phyloP scores from a whole-genome alignment of 2,113 vertebrate species.

The Scytalopus superciliaris region DNA sequence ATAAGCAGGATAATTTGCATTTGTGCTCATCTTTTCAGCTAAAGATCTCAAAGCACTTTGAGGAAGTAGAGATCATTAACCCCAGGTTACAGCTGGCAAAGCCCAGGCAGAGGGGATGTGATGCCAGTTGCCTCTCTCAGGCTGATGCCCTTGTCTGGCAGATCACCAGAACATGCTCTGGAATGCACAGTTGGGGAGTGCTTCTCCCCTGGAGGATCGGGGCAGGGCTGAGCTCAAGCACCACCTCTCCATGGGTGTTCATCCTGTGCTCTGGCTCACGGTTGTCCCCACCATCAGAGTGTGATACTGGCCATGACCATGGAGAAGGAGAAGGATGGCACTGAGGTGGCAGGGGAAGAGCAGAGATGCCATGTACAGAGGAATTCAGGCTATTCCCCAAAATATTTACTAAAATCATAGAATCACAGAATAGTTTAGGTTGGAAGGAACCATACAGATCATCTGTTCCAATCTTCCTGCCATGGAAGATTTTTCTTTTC shows the following conservation, averaged over 20 bases:
- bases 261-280: rapidly evolving
- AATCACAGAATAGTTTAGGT: background rate
- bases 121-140: background rate
- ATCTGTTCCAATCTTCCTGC: background rate
- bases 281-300: rapidly evolving
- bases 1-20: conserved; percentile 47
- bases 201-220: background rate
- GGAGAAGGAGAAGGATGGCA: background rate
- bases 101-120: background rate
- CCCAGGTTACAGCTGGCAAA: conserved; percentile 15
- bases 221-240: rapidly evolving
- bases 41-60: conserved; percentile 6
- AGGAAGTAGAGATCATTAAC: conserved; percentile 54
- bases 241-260: rapidly evolving
- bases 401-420: background rate
- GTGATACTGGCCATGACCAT: background rate
- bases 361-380: rapidly evolving
- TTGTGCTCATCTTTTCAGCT: conserved; percentile 3
- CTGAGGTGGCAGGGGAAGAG: background rate
- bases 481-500: too few species aligned
- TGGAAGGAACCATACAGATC: background rate
- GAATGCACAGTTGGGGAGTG: background rate
- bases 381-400: background rate
- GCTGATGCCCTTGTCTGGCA: background rate
- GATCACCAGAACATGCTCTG: background rate